Conservation (phyloP, 2,113 vertebrate genomes). For the Cynocephalus volans region DNA sequence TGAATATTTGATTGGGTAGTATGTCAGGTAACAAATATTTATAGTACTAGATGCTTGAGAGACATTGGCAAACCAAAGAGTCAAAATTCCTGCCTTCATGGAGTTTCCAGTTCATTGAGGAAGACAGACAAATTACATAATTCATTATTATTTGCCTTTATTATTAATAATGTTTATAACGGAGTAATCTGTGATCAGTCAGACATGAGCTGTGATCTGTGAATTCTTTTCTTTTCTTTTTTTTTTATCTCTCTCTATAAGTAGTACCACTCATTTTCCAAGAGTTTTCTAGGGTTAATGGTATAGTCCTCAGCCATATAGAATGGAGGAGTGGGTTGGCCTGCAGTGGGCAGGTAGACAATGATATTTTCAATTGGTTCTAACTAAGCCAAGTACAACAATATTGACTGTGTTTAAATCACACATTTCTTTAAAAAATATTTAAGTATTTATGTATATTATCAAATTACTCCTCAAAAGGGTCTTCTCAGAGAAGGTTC, state of each 20-base stretch:
- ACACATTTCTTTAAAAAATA: background rate
- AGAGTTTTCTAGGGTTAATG: background rate
- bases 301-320: background rate
- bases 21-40: background rate
- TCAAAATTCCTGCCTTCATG: background rate
- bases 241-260: background rate
- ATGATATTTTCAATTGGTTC: background rate
- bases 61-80: background rate
- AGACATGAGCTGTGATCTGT: background rate
- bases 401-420: constrained; percentile 40
- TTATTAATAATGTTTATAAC: background rate
- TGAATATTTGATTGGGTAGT: background rate
- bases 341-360: background rate
- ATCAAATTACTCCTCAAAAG: background rate
- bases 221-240: background rate
- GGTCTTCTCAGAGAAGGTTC: background rate
- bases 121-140: background rate
- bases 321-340: background rate
- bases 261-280: background rate
- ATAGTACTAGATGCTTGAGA: background rate
- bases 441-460: constrained; percentile 4
- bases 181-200: background rate
- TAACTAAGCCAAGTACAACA: background rate
- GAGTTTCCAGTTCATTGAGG: background rate
- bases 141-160: constrained; percentile 24